Evolutionary conservation across 30 jellyfish, hydroid and myxozoan species (phyloP).

Genomic region (Cassiopea xamachana): DNA sequence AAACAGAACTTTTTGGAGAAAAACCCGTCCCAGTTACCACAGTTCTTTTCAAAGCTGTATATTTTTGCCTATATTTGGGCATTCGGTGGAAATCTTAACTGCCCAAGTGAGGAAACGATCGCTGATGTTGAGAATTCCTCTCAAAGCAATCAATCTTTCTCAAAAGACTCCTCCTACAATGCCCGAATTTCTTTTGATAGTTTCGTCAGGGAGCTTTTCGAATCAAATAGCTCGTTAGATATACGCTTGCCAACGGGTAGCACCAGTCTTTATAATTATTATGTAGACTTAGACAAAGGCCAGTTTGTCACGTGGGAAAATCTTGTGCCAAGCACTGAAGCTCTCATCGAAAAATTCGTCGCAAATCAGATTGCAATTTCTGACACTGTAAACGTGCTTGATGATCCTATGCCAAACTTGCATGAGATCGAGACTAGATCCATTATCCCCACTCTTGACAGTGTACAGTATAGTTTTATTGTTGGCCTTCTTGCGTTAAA

Average conservation of each 20-base stretch:
- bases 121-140: constrained; percentile 69
- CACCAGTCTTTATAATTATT: constrained; percentile 69
- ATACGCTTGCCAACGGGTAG: constrained; percentile 81
- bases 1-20: constrained; percentile 55
- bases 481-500: constrained; percentile 56
- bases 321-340: constrained; percentile 75
- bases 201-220: constrained; percentile 79
- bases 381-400: constrained; percentile 50
- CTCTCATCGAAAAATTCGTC: constrained; percentile 68
- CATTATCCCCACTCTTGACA: constrained; percentile 76
- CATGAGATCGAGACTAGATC: constrained; percentile 43
- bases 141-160: neutral
- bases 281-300: constrained; percentile 89
- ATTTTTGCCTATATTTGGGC: constrained; percentile 87
- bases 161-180: constrained; percentile 22
- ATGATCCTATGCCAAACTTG: constrained; percentile 68
- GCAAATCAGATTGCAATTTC: constrained; percentile 79
- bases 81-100: constrained; percentile 84
- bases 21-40: constrained; percentile 64
- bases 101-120: constrained; percentile 84
- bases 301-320: constrained; percentile 84
- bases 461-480: constrained; percentile 74
- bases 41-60: constrained; percentile 63
- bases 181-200: constrained; percentile 72
- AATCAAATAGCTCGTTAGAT: constrained; percentile 46